Evolutionary conservation across 2,113 vertebrate genomes (phyloP).

Genomic region (Podilymbus podiceps): DNA sequence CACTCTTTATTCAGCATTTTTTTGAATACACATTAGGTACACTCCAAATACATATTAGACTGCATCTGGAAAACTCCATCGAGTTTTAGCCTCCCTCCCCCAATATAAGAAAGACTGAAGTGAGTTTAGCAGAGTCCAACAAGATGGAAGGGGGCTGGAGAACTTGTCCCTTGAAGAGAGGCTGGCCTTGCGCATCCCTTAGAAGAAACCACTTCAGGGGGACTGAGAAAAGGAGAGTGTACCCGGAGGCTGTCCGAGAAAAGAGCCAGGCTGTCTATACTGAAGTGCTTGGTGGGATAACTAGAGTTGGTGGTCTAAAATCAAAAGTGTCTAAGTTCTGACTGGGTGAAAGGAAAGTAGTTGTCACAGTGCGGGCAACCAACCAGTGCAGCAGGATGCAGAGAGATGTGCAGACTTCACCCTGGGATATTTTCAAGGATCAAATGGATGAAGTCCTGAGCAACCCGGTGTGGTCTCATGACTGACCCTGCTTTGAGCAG

Average conservation of each 20-base stretch:
- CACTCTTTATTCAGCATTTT: neutral
- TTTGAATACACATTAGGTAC: neutral
- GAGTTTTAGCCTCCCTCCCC: neutral
- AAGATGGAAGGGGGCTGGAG: neutral
- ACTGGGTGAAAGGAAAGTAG: neutral
- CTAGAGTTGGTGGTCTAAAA: neutral
- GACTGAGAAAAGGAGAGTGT: neutral
- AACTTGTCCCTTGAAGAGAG: neutral
- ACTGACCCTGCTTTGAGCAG: neutral
- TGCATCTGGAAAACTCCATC: neutral
- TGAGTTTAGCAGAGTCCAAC: neutral
- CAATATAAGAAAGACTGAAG: neutral
- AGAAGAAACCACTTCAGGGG: neutral
- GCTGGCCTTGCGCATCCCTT: neutral
- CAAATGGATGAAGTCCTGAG: neutral
- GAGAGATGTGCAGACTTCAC: neutral
- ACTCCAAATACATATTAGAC: neutral
- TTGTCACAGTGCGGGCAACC: neutral
- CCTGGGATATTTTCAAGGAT: neutral
- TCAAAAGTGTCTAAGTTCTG: neutral
- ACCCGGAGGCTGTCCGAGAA: neutral
- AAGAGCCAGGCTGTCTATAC: neutral
- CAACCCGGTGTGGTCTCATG: neutral
- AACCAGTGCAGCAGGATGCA: neutral
- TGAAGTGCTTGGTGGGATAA: neutral